Base-by-base conservation (phyloP, 2,113 vertebrate genomes). In the Cynocephalus volans region DNA sequence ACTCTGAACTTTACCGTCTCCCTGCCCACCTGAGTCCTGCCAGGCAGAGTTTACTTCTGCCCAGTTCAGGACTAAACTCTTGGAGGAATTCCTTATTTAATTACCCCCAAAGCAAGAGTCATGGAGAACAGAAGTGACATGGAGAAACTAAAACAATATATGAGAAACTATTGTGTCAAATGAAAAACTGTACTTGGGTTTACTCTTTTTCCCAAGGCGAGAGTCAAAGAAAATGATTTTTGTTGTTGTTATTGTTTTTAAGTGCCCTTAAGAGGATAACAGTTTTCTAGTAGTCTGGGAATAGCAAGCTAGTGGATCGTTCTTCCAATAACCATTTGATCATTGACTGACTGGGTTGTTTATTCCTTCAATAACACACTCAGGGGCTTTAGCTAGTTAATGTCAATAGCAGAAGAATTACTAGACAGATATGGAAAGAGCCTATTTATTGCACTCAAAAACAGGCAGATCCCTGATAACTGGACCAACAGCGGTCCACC, bases 141-240 rank as follows among this genome's bases (percentile, higher is more conserved):
- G 3, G 11, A 84, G 26, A 75, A n/a, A 79, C 48, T 31, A 65
- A 73, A 84, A 60, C 8, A 21, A 23, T 45, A 45, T 15, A 36
- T 26, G 52, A 75, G 17, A 62, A 64, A 56, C 36, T 69, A 5
- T 1, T 15, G 50, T 50, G 15, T 64, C 6, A 70, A 64, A 65
- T 24, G 28, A 62, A 77, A 85, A 65, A 45, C 23, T 88, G 24
- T 58, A 31, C 67, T 54, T 28, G 52, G 67, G 18, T 67, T 54
- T 93, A 60, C 28, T 65, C 64, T 75, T 88, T 73, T n/a, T 83
- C 62, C 65, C 67, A 77, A 81, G 56, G 64, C 50, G 58, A 89
- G 8, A 50, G 45, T 79, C 21, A 45, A 62, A 60, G 48, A 92
- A 83, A 86, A 48, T 50, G 6, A 67, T 77, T 60, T 89, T 90